phyloP scores from a whole-genome alignment of 2,888 invertebrate species.

The Polietes domitor region DNA sequence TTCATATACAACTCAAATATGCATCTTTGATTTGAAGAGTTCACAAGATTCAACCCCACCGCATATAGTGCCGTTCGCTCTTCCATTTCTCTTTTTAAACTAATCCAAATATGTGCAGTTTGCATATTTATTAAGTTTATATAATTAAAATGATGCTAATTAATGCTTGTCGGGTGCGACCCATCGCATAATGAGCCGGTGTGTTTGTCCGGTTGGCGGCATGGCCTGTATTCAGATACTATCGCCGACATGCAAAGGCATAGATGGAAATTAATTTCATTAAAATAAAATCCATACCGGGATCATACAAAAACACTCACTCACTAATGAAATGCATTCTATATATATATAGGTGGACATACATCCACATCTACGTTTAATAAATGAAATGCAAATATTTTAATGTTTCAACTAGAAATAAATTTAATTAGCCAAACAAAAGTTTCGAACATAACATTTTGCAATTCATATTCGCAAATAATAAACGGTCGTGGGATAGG shows the following conservation, averaged over 20 bases:
- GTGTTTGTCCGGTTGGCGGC: slow-evolving; percentile 62
- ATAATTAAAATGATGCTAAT: slow-evolving; percentile 18
- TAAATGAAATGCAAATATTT: slow-evolving; percentile 41
- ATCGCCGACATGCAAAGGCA: background rate
- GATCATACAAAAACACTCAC: background rate
- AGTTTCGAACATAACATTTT: slow-evolving; percentile 1
- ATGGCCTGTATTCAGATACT: background rate
- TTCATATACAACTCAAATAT: no score
- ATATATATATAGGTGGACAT: background rate
- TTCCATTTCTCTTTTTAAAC: background rate
- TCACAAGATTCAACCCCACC: no score
- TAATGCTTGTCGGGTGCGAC: background rate
- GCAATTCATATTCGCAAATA: background rate
- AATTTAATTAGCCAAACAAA: slow-evolving; percentile 48
- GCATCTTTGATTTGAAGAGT: no score
- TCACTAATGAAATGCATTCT: slow-evolving; percentile 23
- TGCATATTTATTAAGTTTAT: slow-evolving; percentile 6
- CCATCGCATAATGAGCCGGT: background rate
- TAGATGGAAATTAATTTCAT: slow-evolving; percentile 27
- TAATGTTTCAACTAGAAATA: slow-evolving; percentile 44
- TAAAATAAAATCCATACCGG: slow-evolving; percentile 19
- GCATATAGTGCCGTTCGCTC: no score
- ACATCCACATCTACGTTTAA: slow-evolving; percentile 48
- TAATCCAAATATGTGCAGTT: background rate
- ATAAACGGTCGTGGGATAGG: background rate